Base-by-base conservation (phyloP, 2,113 vertebrate genomes). In the Cephalophus harveyi region DNA sequence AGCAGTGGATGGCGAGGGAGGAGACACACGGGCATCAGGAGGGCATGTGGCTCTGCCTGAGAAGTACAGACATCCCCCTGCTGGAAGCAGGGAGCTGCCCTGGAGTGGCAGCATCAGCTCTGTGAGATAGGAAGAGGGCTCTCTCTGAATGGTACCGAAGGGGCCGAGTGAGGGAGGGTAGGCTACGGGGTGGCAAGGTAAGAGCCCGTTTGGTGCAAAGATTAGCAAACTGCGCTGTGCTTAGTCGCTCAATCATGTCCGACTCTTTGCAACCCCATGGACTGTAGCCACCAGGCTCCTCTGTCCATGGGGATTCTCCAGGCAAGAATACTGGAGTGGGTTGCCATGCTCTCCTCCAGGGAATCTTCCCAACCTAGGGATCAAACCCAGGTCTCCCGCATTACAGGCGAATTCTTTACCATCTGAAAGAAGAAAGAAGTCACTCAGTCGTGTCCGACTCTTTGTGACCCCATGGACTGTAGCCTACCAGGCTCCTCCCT, bases 21-120 rank as follows among this genome's bases (percentile, higher is more conserved):
- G 36, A 85, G 30, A 81, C 36, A 25, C 19, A 13, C 0, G 0
- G 64, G 30, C 10, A 16, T 28, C 1, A 0, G 3, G 87, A 55
- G 17, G 54, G 54, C 17, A 6, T 11, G 13, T 46, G 27, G 2
- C 16, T n/a, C 46, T 7, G 2, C 74, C 17, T 40, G 7, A 40
- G 46, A 21, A 48, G 54, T 3, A 62, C 43, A 3, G 30, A n/a
- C 48, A 21, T 59, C 5, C 59, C 40, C 54, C 27, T 64, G 12
- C 15, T 2, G 25, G 59, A 48, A 25, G 7, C 7, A 4, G 52
- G 25, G 62, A 78, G 23, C 71, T 43, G 23, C 23, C 12, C 2
- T 25, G 23, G 40, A 43, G n/a, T 5, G 54, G 36, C 21, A 46
- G 74, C 16, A 3, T n/a, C 40, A 4, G 9, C 33, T 23, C 87